Evolutionary conservation across 2,888 invertebrate genomes (phyloP), one percentile per base, ranked within the genome.

Genomic region (Amorpha juglandis): DNA sequence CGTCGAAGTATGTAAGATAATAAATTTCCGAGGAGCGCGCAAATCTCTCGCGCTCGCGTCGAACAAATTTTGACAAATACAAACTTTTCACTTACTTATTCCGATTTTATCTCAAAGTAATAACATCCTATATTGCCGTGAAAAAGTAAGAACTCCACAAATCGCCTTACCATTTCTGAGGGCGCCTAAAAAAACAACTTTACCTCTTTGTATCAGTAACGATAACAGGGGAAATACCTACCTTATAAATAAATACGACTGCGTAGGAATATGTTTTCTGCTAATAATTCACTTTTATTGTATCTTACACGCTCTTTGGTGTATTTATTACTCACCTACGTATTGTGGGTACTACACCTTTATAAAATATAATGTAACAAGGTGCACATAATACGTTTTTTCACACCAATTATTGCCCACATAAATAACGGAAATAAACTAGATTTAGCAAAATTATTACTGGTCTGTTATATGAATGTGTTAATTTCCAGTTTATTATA

Each of bases 261-360:
- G 81, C 83, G 82, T 82, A 83, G 81, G 85, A 89, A 88, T 89
- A 87, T 88, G 90, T 88, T 90, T 87, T 84, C 83, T 82, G 83
- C 82, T 90, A 91, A 92, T 92, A 92, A 90, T 87, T 92, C 92
- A 92, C 89, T 91, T 92, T 92, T 92, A 92, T 92, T 91, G 88
- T 92, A 90, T 90, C 90, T 90, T 88, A 89, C 89, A 86, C 90
- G 89, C 90, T 90, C 89, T 91, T 89, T 87, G 83, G 87, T 82
- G 81, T 91, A 91, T 92, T 92, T 92, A 92, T 92, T 82, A 86
- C 88, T 84, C 88, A 88, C 90, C 91, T 91, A 84, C 82, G 81
- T 81, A 82, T 87, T 87, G 86, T 86, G 82, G 83, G 82, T 83
- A 80, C 79, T 81, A 83, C 83, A 85, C 84, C 84, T 88, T 86